Base-by-base conservation (phyloP, 2,113 vertebrate species). In the Sinocyclocheilus anshuiensis region DNA sequence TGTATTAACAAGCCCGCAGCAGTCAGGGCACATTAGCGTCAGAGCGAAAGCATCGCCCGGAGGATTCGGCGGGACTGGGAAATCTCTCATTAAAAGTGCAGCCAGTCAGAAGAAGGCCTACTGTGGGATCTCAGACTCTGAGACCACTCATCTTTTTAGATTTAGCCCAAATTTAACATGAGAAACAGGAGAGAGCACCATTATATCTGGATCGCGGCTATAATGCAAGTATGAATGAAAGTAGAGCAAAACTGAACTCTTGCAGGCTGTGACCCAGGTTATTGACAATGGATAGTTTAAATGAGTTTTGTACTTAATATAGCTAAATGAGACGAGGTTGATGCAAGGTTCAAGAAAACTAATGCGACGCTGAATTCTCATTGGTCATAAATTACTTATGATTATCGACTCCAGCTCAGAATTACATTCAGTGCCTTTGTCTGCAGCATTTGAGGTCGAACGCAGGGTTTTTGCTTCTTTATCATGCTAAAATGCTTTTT, bases 71-170 rank as follows among this genome's bases (percentile, higher is more conserved):
- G 53, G 80, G 87, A 89, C 88, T 33, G 85, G 89, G 91, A 94
- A 90, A 89, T 90, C 81, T 87, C 87, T 95, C 94, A 94, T 95
- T 94, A 95, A 93, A 93, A 91, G 88, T 94, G 88, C 90, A 94
- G 90, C 63, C 50, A 16, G 79, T 91, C 88, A 67, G 88, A 88
- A 78, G 81, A 85, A 83, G 83, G 84, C 80, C 81, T 29, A 75
- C 86, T 36, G 71, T 87, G 89, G 84, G 87, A 86, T 86, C 63
- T 75, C 50, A 88, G 65, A 22, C 36, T 26, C 24, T 29, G 33
- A 26, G 42, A 72, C 45, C 29, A 6, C 84, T 91, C 65, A n/a
- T n/a, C n/a, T n/a, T 90, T 89, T 92, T 72, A 83, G 89, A 89
- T 87, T 84, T 53, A 81, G 6, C 72, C 77, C 75, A 53, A 50